Conservation (phyloP, 2,797 vertebrate genomes). For the Delichon dasypus region DNA sequence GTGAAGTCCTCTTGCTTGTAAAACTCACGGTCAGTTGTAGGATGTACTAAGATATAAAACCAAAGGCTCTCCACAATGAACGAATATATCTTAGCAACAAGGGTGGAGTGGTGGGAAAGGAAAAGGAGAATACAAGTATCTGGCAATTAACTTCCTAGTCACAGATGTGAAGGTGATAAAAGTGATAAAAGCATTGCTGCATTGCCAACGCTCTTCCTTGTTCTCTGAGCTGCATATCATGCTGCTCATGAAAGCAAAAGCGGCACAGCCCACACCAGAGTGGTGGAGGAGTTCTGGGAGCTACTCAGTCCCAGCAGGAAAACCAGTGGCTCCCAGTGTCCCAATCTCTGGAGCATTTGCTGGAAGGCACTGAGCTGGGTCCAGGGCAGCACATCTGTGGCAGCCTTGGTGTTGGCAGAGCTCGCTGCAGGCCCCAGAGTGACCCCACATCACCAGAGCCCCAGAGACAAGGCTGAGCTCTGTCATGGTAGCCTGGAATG, state of each 20-base stretch:
- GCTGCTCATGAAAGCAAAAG: neutral
- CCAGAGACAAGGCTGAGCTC: neutral
- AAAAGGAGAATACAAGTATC: slow-evolving; percentile 66
- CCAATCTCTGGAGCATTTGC: neutral
- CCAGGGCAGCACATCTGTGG: neutral
- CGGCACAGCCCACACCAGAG: neutral
- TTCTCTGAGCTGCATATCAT: neutral
- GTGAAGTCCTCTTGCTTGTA: neutral
- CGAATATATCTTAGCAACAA: slow-evolving; percentile 61
- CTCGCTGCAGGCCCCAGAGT: neutral
- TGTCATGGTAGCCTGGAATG: neutral
- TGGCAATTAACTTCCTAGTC: slow-evolving; percentile 67
- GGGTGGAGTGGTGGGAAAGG: slow-evolving; percentile 70
- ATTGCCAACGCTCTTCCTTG: slow-evolving; percentile 52
- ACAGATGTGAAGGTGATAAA: slow-evolving; percentile 70
- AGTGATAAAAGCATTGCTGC: slow-evolving; percentile 62
- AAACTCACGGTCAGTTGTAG: neutral
- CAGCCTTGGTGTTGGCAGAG: neutral
- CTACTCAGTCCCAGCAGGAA: neutral
- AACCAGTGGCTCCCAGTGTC: neutral
- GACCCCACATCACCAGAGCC: neutral
- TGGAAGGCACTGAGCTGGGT: neutral
- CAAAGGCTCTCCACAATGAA: slow-evolving; percentile 31
- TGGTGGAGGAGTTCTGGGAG: neutral
- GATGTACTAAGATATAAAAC: neutral